A percentile compares a stretch with the other conserved stretches of the same genome.
These are phyloP conservation scores for Eremobia ochroleuca DNA, from an alignment of 2,888 invertebrate species.

Conservation along the genomic window DNA sequence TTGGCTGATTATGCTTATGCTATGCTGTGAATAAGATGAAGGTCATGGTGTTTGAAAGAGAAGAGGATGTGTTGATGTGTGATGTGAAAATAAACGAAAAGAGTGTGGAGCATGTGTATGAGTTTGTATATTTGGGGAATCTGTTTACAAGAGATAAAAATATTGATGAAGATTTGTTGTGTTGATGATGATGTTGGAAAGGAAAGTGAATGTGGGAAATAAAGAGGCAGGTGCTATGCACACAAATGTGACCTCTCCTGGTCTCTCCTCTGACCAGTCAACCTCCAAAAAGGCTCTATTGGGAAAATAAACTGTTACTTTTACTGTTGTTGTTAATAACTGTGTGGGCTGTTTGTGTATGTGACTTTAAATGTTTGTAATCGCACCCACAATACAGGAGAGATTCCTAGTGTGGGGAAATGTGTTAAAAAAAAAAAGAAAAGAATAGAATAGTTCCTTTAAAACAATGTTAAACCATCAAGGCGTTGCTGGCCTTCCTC, in stretches of 20 bases:
- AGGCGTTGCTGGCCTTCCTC: too few species aligned
- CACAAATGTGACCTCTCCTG: not conserved
- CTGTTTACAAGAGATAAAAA: not conserved
- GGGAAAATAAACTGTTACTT: too few species aligned
- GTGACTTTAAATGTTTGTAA: too few species aligned
- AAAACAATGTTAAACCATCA: too few species aligned
- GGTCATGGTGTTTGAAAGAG: not conserved
- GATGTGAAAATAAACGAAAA: not conserved
- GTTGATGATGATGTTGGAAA: not conserved
- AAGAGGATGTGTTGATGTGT: not conserved
- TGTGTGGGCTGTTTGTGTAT: too few species aligned
- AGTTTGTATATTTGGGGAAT: not conserved
- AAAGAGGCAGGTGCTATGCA: not conserved
- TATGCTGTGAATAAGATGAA: too few species aligned
- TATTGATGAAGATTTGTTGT: not conserved
- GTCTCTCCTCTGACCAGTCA: not conserved
- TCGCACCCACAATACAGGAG: too few species aligned
- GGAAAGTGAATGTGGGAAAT: not conserved
- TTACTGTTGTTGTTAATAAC: too few species aligned
- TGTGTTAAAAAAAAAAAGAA: too few species aligned
- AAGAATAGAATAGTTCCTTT: too few species aligned
- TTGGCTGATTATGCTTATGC: too few species aligned
- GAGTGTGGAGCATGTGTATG: not conserved
- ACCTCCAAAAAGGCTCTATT: not conserved
- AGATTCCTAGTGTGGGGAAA: too few species aligned